Percentiles rank a stretch among this genome's conserved stretches.
Evolutionary conservation across 2,797 vertebrate genomes (phyloP).

Genomic region (Pyrocephalus nanus): DNA sequence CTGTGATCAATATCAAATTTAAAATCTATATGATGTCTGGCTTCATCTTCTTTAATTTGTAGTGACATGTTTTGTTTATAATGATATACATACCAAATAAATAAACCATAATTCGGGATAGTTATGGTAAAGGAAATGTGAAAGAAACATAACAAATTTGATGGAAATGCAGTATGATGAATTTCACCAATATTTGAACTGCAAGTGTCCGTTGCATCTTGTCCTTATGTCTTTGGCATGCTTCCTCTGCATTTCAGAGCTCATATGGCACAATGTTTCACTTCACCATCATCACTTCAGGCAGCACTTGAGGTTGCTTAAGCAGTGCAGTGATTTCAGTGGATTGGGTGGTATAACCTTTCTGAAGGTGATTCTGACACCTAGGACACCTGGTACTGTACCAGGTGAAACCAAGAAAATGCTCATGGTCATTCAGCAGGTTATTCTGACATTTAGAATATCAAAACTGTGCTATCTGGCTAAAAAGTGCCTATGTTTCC

Average conservation of each 20-base stretch:
- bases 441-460: not conserved
- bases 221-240: not conserved
- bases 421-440: not conserved
- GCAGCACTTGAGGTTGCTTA: not conserved
- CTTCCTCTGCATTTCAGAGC: not conserved
- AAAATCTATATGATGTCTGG: not conserved
- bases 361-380: not conserved
- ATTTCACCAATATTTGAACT: not conserved
- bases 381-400: not conserved
- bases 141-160: not conserved
- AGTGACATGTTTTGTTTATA: not conserved
- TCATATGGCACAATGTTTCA: not conserved
- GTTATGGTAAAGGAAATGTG: not conserved
- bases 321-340: not conserved
- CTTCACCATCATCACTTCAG: not conserved
- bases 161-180: not conserved
- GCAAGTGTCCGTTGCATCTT: not conserved
- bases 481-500: not conserved
- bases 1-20: not conserved
- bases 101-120: not conserved
- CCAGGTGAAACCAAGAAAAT: not conserved
- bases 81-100: not conserved
- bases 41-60: not conserved
- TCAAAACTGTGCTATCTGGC: not conserved
- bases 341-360: not conserved